These are phyloP conservation scores for Aphaenogaster ashmeadi DNA, from an alignment of 1,140 invertebrate species.

Conservation along the genomic window DNA sequence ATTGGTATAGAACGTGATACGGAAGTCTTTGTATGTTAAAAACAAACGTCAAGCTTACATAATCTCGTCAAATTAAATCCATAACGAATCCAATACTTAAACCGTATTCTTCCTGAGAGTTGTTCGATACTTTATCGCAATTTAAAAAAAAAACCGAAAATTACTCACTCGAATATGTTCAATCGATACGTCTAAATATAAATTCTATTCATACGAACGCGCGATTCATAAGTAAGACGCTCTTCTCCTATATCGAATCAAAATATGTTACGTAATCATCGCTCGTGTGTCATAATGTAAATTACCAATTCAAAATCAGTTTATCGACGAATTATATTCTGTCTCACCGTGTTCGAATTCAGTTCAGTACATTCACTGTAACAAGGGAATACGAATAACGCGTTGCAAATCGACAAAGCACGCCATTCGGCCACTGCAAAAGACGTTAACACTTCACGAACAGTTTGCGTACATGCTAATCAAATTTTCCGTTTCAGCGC, in stretches of 20 bases:
- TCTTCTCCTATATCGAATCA: neutral
- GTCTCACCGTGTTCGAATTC: neutral
- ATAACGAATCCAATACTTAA: neutral
- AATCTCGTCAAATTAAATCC: neutral
- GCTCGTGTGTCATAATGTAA: neutral
- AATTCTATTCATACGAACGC: slow-evolving; percentile 39
- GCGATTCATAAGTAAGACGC: slow-evolving; percentile 20
- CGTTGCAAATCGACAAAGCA: neutral
- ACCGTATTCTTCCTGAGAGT: neutral
- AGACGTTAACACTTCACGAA: slow-evolving; percentile 21
- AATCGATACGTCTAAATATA: slow-evolving; percentile 34
- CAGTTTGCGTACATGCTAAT: neutral
- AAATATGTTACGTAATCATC: slow-evolving; percentile 37
- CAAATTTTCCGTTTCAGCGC: neutral
- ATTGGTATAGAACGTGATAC: neutral
- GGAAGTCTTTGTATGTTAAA: neutral
- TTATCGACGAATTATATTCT: neutral
- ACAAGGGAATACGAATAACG: neutral
- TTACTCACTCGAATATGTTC: slow-evolving; percentile 16
- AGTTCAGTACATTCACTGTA: neutral
- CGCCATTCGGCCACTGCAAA: neutral
- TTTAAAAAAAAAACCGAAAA: neutral
- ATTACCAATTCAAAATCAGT: slow-evolving; percentile 42
- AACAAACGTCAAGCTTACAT: neutral
- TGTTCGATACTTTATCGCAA: slow-evolving; percentile 20